Conservation (phyloP, 2,888 invertebrate genomes). For the Pyrrhosoma nymphula region DNA sequence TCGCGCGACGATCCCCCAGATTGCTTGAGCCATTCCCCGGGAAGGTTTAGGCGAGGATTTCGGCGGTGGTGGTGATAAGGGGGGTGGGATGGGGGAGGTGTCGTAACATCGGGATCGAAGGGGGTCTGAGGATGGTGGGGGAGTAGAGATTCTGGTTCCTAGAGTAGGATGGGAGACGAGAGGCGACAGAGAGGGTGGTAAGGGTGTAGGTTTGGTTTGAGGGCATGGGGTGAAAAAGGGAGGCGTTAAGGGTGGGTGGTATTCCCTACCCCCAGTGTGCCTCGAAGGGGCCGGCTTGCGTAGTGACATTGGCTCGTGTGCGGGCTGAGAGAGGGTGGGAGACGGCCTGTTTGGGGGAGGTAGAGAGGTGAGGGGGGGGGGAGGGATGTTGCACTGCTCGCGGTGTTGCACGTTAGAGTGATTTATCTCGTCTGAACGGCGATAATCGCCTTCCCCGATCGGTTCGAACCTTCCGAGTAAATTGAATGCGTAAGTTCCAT, state of each 20-base stretch:
- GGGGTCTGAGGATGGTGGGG: neutral
- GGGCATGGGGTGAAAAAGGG: no score
- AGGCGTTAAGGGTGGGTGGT: no score
- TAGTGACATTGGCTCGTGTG: neutral
- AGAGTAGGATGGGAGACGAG: no score
- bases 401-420: conserved; percentile 25
- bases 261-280: neutral
- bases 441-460: conserved; percentile 26
- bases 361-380: neutral
- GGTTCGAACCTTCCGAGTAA: neutral
- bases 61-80: neutral
- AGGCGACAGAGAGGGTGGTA: no score
- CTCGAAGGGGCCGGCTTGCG: neutral
- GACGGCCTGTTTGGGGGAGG: neutral
- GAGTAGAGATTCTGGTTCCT: no score
- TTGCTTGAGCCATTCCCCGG: neutral
- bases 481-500: conserved; percentile 39
- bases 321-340: neutral
- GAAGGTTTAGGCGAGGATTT: neutral
- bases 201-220: no score
- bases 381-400: neutral
- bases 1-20: neutral
- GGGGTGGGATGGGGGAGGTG: neutral
- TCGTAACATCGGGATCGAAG: neutral
- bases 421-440: conserved; percentile 26